These are phyloP conservation scores for Dendropsophus ebraccatus DNA, from an alignment of 2,113 vertebrate species.

Conservation along the genomic window DNA sequence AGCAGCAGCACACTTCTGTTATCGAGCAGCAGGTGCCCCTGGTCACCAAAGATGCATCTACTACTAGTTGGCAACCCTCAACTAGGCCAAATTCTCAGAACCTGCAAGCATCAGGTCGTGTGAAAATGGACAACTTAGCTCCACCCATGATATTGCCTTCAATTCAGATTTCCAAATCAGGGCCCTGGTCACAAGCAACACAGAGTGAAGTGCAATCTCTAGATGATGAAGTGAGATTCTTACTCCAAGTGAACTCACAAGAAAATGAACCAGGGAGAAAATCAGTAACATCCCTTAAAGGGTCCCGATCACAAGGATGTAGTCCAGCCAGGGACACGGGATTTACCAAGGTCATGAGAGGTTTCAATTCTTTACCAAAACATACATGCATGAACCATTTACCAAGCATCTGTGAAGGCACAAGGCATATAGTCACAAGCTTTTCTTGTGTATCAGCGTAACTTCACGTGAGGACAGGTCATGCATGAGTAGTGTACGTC, in stretches of 20 bases:
- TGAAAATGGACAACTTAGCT: conserved; percentile 56
- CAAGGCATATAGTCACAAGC: conserved; percentile 11
- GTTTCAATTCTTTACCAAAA: conserved; percentile 60
- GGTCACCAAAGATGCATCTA: conserved; percentile 58
- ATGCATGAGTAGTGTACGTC: conserved; percentile 35
- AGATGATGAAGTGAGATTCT: conserved; percentile 47
- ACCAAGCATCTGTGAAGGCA: conserved; percentile 41
- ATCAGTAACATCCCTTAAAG: conserved; percentile 49
- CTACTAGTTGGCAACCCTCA: conserved; percentile 69
- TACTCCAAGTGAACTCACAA: conserved; percentile 59
- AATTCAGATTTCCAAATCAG: conserved; percentile 60
- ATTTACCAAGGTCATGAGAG: conserved; percentile 49
- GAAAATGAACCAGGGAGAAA: conserved; percentile 49
- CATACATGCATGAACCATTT: conserved; percentile 56
- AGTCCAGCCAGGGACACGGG: conserved; percentile 64
- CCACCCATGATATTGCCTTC: conserved; percentile 55
- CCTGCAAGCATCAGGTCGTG: conserved; percentile 44
- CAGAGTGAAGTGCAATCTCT: conserved; percentile 44
- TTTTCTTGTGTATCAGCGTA: conserved; percentile 10
- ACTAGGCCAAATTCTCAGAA: conserved; percentile 61
- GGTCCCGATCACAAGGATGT: conserved; percentile 65
- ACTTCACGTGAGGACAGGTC: conserved; percentile 49
- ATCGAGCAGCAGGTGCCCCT: conserved; percentile 61
- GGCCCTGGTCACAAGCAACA: conserved; percentile 53
- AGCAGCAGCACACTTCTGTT: conserved; percentile 72